Percentiles rank a stretch among this genome's conserved stretches.
Conservation (phyloP, 2,113 vertebrate species). For the Tragelaphus scriptus region DNA sequence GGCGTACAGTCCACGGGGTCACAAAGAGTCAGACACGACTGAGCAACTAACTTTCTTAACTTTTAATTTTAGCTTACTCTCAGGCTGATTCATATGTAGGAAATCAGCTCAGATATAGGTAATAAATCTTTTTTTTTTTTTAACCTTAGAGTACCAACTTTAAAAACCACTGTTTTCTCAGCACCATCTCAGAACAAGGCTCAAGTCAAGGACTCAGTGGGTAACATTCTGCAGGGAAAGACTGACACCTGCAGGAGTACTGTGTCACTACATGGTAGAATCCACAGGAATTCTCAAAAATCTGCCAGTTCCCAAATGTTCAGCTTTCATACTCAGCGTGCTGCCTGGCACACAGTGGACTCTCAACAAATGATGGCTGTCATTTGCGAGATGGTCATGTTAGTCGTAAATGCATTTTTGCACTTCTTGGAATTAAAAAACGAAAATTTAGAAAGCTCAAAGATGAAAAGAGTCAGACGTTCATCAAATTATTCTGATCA, state of each 20-base stretch:
- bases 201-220: fast-evolving
- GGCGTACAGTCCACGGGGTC: neutral
- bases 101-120: neutral
- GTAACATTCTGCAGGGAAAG: neutral
- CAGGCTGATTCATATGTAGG: neutral
- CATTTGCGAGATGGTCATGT: neutral
- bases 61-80: neutral
- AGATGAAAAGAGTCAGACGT: neutral
- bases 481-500: neutral
- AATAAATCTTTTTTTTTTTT: neutral
- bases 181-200: neutral
- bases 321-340: neutral
- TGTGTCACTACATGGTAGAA: neutral
- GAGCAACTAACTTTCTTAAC: neutral
- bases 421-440: neutral
- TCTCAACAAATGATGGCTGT: neutral
- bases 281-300: neutral
- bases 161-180: neutral
- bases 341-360: neutral
- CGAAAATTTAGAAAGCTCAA: neutral
- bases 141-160: neutral
- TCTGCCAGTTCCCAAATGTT: neutral
- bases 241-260: conserved; percentile 72
- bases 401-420: neutral
- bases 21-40: neutral